These are phyloP conservation scores for Phylloscopus trochiloides DNA, from an alignment of 2,113 vertebrate genomes.

Conservation along the genomic window DNA sequence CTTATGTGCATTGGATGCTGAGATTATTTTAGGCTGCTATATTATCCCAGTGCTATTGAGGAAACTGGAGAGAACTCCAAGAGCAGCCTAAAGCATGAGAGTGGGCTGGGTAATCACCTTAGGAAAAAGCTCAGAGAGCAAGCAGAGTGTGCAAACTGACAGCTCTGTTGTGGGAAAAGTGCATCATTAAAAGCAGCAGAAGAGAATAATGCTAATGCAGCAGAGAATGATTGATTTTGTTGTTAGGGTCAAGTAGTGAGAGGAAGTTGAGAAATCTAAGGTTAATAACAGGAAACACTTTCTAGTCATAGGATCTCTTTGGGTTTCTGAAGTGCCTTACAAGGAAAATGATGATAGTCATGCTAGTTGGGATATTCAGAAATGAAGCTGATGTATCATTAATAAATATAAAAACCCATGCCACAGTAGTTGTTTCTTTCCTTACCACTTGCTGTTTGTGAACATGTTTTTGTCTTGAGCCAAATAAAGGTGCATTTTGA, in stretches of 20 bases:
- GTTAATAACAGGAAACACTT: background rate
- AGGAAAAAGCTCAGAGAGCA: background rate
- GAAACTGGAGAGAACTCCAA: background rate
- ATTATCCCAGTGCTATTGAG: background rate
- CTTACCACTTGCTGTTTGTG: background rate
- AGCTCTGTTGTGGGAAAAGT: background rate
- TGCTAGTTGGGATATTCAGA: background rate
- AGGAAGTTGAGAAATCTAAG: background rate
- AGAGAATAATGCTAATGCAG: background rate
- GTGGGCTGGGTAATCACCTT: background rate
- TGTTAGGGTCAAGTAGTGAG: background rate
- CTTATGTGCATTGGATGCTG: background rate
- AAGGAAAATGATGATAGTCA: background rate
- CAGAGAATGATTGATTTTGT: background rate
- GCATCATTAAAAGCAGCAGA: background rate
- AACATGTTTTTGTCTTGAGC: background rate
- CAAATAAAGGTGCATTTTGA: background rate
- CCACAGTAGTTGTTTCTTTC: background rate
- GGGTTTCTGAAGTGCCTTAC: background rate
- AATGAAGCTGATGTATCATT: background rate
- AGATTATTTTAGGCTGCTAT: background rate
- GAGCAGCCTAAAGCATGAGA: background rate
- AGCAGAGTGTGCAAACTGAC: background rate
- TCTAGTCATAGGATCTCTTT: background rate
- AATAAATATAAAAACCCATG: background rate